Conservation (phyloP, 2,113 vertebrate species). For the Raphicerus campestris region DNA sequence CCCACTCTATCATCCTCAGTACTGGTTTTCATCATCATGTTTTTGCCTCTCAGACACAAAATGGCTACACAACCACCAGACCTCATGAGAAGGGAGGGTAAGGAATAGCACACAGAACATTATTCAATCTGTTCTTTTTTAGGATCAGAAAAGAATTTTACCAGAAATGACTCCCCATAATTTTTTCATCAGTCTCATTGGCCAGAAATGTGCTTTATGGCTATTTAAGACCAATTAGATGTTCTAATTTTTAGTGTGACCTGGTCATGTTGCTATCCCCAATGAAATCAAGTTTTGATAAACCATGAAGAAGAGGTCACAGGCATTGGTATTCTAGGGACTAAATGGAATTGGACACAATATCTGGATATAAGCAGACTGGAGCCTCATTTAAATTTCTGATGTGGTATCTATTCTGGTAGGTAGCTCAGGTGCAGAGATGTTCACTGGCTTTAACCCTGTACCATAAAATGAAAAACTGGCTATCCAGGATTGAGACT, state of each 20-base stretch:
- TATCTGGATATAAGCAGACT: background rate
- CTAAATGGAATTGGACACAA: background rate
- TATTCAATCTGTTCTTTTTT: background rate
- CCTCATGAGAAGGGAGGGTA: background rate
- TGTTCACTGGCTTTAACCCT: background rate
- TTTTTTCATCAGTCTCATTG: background rate
- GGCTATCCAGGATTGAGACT: background rate
- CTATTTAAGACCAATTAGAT: background rate
- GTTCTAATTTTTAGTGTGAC: background rate
- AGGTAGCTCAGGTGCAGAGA: background rate
- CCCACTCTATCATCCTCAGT: background rate
- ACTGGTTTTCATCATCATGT: fast-evolving
- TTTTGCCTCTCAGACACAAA: background rate
- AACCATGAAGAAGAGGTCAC: background rate
- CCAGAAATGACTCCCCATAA: background rate
- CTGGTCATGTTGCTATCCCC: background rate
- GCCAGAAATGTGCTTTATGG: background rate
- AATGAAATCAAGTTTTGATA: background rate
- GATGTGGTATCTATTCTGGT: background rate
- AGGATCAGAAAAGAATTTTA: background rate
- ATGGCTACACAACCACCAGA: background rate
- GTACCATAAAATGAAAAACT: background rate
- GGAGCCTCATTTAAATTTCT: background rate
- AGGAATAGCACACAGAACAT: background rate
- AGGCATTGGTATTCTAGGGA: background rate